Base-by-base conservation (phyloP, 1,140 invertebrate genomes). In the Anoplolepis gracilipes region DNA sequence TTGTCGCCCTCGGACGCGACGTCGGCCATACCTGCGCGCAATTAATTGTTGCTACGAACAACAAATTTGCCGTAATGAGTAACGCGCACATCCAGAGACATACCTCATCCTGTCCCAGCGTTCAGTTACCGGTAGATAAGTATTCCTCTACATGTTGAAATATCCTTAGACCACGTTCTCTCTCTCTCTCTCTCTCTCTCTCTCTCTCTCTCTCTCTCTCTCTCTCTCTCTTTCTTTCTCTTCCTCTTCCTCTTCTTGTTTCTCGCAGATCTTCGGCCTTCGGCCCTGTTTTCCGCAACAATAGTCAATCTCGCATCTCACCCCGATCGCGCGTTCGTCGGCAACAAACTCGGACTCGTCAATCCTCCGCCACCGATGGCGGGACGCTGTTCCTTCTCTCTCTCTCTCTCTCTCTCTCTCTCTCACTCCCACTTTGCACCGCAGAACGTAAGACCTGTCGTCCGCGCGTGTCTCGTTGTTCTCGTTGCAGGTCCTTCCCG, bases 1-100 rank as follows among this genome's bases (percentile, higher is more conserved):
- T 85, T 78, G 33, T 90, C 92, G 36, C 79, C 70, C 4, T 92
- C 90, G 36, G 92, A 92, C 91, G 93, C 93, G 65, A 79, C 87
- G 64, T 19, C 39, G 49, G 53, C 65, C 77, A 82, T 82, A 36
- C 61, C 69, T 77, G 70, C 30, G 4, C 7, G 7, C 39, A 5
- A 28, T 5, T 53, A 78, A 39, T 42, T 33, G 42, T n/a, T 30
- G 75, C 75, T 77, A 78, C 76, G n/a, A 49, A 30, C 19, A 8
- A 13, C 6, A 39, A 16, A 2, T 3, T n/a, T 5, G 39, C n/a
- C 33, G 42, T 22, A 10, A 53, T 4, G 19, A 69, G 8, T 11
- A 13, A 64, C 61, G 42, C 61, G 42, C 10, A 53, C 22, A 8
- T 55, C 13, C 42, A 13, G 2, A 28, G 22, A 53, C 30, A n/a